Evolutionary conservation across 1,140 invertebrate genomes (phyloP).

Genomic region (Eriosoma lanigerum): DNA sequence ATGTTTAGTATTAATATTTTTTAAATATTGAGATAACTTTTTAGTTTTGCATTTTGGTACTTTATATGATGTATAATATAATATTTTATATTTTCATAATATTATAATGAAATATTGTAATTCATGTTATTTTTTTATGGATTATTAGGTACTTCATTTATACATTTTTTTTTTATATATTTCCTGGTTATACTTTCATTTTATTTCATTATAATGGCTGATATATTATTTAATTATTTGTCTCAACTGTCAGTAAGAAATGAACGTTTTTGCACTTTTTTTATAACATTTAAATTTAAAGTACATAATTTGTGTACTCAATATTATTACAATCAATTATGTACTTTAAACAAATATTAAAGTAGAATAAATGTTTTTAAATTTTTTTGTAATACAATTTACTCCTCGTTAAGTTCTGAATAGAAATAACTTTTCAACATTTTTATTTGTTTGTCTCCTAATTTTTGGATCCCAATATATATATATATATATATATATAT

Average conservation of each 20-base stretch:
- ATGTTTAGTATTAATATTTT: slow-evolving; percentile 33
- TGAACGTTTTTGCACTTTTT: slow-evolving; percentile 40
- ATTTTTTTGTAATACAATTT: neutral
- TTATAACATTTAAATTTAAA: neutral
- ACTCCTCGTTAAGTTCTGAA: slow-evolving; percentile 31
- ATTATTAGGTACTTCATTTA: neutral
- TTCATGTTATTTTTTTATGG: slow-evolving; percentile 31
- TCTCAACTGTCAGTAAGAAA: neutral
- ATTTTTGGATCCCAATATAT: slow-evolving; percentile 39
- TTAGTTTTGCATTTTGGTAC: slow-evolving; percentile 22
- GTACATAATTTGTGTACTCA: slow-evolving; percentile 34
- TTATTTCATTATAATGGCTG: neutral
- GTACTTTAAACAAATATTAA: too few species aligned
- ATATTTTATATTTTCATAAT: slow-evolving; percentile 41
- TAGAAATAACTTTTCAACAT: neutral
- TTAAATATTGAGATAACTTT: slow-evolving; percentile 9
- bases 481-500: neutral
- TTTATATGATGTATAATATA: slow-evolving; percentile 9
- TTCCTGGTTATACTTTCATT: neutral
- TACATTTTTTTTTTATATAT: slow-evolving; percentile 3
- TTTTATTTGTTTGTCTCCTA: neutral
- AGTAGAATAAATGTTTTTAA: neutral
- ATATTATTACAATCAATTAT: slow-evolving; percentile 1
- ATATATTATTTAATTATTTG: neutral
- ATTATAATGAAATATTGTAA: neutral